Evolutionary conservation across 2,113 vertebrate genomes (phyloP).

Genomic region (Heterotilapia buettikoferi): DNA sequence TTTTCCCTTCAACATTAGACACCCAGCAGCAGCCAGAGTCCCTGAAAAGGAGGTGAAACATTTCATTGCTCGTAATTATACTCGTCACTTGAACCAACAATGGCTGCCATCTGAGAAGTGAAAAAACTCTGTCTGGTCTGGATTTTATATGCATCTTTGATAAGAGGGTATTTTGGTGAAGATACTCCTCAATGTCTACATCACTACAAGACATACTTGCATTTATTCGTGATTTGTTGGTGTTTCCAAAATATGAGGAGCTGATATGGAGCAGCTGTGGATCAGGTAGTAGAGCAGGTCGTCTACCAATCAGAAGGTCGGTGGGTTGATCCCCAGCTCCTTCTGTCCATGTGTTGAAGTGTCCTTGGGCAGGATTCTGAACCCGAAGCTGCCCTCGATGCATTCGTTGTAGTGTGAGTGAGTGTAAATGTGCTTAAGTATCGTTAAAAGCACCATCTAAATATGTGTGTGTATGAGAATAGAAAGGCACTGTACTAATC

Average conservation of each 20-base stretch:
- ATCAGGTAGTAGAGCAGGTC: background rate
- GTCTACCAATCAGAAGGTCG: background rate
- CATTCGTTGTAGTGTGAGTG: background rate
- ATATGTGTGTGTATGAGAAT: background rate
- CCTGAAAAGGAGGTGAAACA: background rate
- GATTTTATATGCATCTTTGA: background rate
- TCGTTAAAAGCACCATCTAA: background rate
- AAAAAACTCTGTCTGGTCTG: background rate
- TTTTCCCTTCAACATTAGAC: background rate
- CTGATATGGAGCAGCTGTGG: background rate
- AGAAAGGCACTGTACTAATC: background rate
- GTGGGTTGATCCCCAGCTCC: background rate
- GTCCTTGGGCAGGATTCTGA: background rate
- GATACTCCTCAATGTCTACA: background rate
- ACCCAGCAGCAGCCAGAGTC: constrained; percentile 66
- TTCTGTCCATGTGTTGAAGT: background rate
- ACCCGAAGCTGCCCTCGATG: background rate
- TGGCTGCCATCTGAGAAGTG: background rate
- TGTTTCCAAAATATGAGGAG: background rate
- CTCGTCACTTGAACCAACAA: fast-evolving
- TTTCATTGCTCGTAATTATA: background rate
- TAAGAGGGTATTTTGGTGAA: background rate
- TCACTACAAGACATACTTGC: background rate
- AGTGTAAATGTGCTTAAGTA: background rate
- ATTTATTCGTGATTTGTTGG: background rate